Base-by-base conservation (phyloP, 2,888 invertebrate species). In the Sarcophaga carnaria region DNA sequence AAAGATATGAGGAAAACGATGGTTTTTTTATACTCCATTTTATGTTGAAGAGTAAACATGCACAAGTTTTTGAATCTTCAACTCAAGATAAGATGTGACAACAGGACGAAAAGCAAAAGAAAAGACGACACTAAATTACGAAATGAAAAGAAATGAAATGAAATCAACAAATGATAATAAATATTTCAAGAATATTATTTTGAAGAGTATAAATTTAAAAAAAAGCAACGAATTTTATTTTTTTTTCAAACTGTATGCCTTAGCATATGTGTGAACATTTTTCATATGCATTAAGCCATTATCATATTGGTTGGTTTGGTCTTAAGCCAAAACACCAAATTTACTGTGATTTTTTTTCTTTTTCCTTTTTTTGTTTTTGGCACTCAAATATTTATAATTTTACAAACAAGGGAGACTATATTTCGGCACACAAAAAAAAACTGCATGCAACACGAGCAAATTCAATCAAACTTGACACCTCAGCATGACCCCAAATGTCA, bases 391-490 rank as follows among this genome's bases (percentile, higher is more conserved):
- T 71, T 63, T 80, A 37, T 70, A 71, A 63, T 49, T 22, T 25
- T 66, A 47, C 67, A 25, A 77, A 47, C 20, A 64, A 49, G 17
- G 59, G 66, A 62, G 59, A 27, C 49, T 2, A 37, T 45, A 25
- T 49, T 54, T 12, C 27, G 45, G 11, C 60, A 22, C 10, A 54
- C n/a, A 27, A 10, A 37, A 37, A 37, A 54, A 83, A 66, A 71
- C 45, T 17, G 70, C 67, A 37, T 79, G 62, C 66, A 75, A 22
- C 83, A 87, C 71, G 84, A 83, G 77, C 82, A 85, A 87, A 87
- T 87, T 87, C 87, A 87, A 87, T 87, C 87, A 87, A 87, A 85
- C 87, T 83, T 87, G 85, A 77, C 85, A 85, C 85, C 82, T 80
- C 37, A 72, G 64, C 80, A 80, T 85, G 85, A 85, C 79, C 87